These are phyloP conservation scores for Lepilemur ruficaudatus DNA, from an alignment of 2,797 vertebrate genomes.

Conservation along the genomic window DNA sequence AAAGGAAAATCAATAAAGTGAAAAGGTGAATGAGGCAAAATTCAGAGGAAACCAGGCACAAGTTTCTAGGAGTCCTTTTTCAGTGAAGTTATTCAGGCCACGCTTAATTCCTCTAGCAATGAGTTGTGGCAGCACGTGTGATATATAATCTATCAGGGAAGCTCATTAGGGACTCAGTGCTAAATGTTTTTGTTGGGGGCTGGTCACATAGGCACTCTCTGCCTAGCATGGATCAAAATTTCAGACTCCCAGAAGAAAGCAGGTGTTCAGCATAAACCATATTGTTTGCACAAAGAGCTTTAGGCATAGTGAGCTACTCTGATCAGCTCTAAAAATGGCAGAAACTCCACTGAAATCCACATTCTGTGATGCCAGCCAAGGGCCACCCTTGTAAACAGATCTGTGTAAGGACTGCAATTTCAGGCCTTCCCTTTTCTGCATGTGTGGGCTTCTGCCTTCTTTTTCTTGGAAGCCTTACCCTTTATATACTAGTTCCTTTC, in stretches of 20 bases:
- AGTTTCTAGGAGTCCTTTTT: background rate
- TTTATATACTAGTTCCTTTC: background rate
- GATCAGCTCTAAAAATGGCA: background rate
- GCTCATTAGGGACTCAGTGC: background rate
- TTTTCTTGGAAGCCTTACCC: background rate
- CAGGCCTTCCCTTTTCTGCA: background rate
- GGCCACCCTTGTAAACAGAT: background rate
- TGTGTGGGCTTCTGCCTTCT: background rate
- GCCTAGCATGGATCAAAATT: background rate
- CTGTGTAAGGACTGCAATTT: background rate
- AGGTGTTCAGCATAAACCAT: background rate
- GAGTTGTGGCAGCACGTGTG: background rate
- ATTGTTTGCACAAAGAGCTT: background rate
- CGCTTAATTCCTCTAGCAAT: background rate
- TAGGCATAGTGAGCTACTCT: background rate
- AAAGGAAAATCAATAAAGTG: background rate
- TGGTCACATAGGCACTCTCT: background rate
- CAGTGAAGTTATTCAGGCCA: too few relatives aligned
- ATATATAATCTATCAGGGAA: background rate
- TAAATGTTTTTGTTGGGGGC: fast-evolving
- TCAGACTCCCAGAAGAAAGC: background rate
- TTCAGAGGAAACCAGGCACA: background rate
- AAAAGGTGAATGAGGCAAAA: background rate
- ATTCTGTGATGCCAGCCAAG: background rate
- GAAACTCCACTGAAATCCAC: background rate